phyloP scores from a whole-genome alignment of 1,140 invertebrate species.

The Pogonomyrmex californicus region DNA sequence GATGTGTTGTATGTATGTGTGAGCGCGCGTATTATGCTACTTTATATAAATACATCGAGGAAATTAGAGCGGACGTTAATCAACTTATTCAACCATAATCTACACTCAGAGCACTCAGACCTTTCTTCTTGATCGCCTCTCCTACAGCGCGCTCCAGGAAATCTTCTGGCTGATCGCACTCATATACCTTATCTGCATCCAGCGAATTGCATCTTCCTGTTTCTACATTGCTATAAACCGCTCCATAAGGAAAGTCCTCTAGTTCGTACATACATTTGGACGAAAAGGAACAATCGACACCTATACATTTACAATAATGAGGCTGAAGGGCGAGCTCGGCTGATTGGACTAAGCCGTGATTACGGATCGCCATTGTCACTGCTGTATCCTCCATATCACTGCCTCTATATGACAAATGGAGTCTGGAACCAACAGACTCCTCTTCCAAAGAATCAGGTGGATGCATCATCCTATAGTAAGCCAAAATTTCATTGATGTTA shows the following conservation, averaged over 20 bases:
- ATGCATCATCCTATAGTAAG: constrained; percentile 87
- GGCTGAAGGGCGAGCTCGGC: constrained; percentile 86
- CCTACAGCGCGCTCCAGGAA: constrained; percentile 90
- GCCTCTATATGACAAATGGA: constrained; percentile 86
- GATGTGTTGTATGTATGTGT: too few species aligned
- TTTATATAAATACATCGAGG: constrained; percentile 67
- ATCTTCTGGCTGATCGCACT: constrained; percentile 85
- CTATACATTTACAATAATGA: constrained; percentile 56
- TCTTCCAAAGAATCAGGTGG: constrained; percentile 81
- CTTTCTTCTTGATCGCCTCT: constrained; percentile 91
- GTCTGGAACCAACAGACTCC: constrained; percentile 77
- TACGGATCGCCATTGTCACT: constrained; percentile 89
- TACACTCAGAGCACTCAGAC: constrained; percentile 88
- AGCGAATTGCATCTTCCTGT: constrained; percentile 58
- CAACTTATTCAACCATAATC: constrained; percentile 83
- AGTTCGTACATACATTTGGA: constrained; percentile 36
- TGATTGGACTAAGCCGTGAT: constrained; percentile 82
- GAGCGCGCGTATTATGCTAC: constrained; percentile 33
- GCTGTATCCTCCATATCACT: constrained; percentile 87
- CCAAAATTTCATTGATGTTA: constrained; percentile 90
- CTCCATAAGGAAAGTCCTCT: constrained; percentile 32
- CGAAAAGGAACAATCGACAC: constrained; percentile 62
- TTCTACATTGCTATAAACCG: constrained; percentile 62
- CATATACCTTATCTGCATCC: constrained; percentile 79
- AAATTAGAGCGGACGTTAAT: constrained; percentile 20